phyloP scores from a whole-genome alignment of 2,888 invertebrate species.

The Drosophila leonis region DNA sequence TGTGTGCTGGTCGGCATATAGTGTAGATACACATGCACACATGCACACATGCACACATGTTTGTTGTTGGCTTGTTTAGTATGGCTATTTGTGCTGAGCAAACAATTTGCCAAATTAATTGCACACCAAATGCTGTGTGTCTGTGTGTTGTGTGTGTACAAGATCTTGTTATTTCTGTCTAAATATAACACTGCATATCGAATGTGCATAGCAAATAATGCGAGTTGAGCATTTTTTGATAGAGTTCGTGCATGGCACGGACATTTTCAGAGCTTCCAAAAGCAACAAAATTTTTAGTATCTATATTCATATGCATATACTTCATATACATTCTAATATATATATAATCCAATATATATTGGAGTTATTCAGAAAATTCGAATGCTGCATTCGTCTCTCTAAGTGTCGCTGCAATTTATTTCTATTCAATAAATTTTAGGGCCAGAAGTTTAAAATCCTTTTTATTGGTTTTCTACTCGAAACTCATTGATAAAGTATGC shows the following conservation, averaged over 20 bases:
- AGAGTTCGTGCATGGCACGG: background rate
- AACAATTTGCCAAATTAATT: slow-evolving; percentile 81
- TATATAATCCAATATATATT: too few species aligned
- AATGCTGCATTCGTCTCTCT: background rate
- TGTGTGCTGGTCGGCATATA: slow-evolving; percentile 17
- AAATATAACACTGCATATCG: slow-evolving; percentile 49
- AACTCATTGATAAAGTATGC: background rate
- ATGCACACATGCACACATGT: slow-evolving; percentile 9
- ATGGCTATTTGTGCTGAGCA: slow-evolving; percentile 66
- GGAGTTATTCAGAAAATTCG: background rate
- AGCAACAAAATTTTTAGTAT: background rate
- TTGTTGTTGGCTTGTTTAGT: slow-evolving; percentile 41
- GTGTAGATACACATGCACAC: background rate
- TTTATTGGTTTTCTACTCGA: background rate
- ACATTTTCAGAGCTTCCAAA: background rate
- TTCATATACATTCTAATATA: background rate
- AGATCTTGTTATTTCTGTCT: slow-evolving; percentile 35
- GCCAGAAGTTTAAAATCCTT: background rate
- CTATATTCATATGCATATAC: background rate
- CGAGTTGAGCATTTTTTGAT: slow-evolving; percentile 20
- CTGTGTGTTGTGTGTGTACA: slow-evolving; percentile 12
- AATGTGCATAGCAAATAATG: slow-evolving; percentile 27
- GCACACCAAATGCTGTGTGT: slow-evolving; percentile 72
- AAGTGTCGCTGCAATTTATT: background rate
- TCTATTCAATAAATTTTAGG: background rate